Percentiles rank a stretch among this genome's conserved stretches.
Conservation (phyloP, 2,113 vertebrate genomes). For the Saccopteryx leptura region DNA sequence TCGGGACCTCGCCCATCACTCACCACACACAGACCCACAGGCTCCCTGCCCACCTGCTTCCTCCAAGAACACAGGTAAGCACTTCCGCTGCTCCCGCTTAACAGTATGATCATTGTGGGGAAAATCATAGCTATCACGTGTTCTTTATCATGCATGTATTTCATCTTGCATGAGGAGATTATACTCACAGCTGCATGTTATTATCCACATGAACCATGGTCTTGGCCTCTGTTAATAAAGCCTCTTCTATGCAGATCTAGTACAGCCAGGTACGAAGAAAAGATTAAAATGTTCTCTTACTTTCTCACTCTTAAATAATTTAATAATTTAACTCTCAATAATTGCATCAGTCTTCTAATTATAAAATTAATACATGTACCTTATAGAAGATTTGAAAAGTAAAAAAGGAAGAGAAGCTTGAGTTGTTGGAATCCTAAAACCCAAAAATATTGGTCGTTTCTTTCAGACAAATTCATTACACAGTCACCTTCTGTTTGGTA, state of each 20-base stretch:
- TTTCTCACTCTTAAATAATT: neutral
- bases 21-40: neutral
- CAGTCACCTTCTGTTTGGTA: neutral
- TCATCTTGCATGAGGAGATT: neutral
- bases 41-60: neutral
- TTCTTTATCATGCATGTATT: neutral
- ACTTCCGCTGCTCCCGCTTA: neutral
- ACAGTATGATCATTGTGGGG: neutral
- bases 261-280: neutral
- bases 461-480: neutral
- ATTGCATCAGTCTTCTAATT: neutral
- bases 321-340: too few species aligned
- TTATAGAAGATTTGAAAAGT: neutral
- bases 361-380: neutral
- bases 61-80: conserved; percentile 44
- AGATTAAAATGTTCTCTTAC: neutral
- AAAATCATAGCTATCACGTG: neutral
- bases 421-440: neutral
- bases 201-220: neutral
- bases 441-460: neutral
- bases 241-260: neutral
- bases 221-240: neutral
- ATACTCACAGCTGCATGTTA: neutral
- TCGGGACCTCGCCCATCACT: neutral
- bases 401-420: neutral